Conservation (phyloP, 2,888 invertebrate genomes). For the Pyrrhosoma nymphula region DNA sequence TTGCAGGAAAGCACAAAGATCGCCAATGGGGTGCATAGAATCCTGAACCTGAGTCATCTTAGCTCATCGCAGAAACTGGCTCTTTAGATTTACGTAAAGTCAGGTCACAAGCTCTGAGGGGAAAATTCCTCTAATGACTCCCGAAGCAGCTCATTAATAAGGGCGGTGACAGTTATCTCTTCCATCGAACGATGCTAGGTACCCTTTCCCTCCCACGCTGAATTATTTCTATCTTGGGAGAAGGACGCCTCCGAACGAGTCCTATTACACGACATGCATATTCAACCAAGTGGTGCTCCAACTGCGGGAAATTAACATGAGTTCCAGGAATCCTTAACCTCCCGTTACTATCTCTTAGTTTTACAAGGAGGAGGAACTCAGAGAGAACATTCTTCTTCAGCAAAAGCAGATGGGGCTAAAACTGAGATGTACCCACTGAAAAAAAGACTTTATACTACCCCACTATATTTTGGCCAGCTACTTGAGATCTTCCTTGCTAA, state of each 20-base stretch:
- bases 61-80: background rate
- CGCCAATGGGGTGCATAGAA: background rate
- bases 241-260: constrained; percentile 27
- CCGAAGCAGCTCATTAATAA: constrained; percentile 31
- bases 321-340: background rate
- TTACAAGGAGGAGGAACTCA: constrained; percentile 19
- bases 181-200: constrained; percentile 6
- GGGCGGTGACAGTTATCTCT: constrained; percentile 26
- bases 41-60: background rate
- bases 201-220: constrained; percentile 36
- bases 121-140: constrained; percentile 16
- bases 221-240: constrained; percentile 36
- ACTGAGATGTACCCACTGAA: background rate
- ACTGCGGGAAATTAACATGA: constrained; percentile 32
- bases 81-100: background rate
- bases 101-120: background rate
- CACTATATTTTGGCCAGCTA: background rate
- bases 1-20: background rate
- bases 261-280: constrained; percentile 39
- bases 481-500: background rate
- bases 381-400: background rate
- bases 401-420: constrained; percentile 18
- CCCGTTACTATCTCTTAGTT: constrained; percentile 26
- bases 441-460: background rate
- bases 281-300: constrained; percentile 21